These are phyloP conservation scores for Meloidogyne floridensis DNA, from an alignment of 1,140 invertebrate species.

Conservation along the genomic window DNA sequence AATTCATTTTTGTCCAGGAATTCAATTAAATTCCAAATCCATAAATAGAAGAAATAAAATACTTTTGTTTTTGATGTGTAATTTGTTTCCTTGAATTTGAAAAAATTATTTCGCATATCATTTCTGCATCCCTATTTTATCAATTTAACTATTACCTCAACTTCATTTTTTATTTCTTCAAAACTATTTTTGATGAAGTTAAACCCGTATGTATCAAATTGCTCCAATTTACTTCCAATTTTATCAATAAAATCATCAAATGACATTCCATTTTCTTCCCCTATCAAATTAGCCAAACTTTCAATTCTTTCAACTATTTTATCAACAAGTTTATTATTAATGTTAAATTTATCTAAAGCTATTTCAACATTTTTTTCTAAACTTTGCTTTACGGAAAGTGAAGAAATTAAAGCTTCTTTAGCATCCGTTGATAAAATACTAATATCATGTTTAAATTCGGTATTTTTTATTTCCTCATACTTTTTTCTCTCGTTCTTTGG, in stretches of 20 bases:
- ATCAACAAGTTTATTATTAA: not conserved
- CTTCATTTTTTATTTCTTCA: not conserved
- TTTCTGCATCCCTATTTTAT: too few relatives aligned
- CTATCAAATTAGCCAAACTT: not conserved
- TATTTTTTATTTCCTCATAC: not conserved
- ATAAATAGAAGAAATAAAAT: constrained; percentile 10
- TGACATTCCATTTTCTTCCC: not conserved
- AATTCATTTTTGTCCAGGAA: not conserved
- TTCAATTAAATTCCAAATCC: not conserved
- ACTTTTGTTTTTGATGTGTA: not conserved
- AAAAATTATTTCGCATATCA: too few relatives aligned
- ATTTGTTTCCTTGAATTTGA: not conserved
- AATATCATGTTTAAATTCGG: not conserved
- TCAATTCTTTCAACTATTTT: constrained; percentile 2
- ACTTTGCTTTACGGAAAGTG: not conserved
- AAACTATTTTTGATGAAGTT: not conserved
- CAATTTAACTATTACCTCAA: not conserved
- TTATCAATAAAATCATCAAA: not conserved
- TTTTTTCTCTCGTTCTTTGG: not conserved
- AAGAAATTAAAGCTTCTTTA: not conserved
- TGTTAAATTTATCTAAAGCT: not conserved
- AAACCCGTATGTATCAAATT: not conserved
- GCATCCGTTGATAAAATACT: not conserved
- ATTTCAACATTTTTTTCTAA: not conserved
- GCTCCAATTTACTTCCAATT: not conserved